Evolutionary conservation across 1,140 invertebrate genomes (phyloP).

Genomic region (Andricus grossulariae): DNA sequence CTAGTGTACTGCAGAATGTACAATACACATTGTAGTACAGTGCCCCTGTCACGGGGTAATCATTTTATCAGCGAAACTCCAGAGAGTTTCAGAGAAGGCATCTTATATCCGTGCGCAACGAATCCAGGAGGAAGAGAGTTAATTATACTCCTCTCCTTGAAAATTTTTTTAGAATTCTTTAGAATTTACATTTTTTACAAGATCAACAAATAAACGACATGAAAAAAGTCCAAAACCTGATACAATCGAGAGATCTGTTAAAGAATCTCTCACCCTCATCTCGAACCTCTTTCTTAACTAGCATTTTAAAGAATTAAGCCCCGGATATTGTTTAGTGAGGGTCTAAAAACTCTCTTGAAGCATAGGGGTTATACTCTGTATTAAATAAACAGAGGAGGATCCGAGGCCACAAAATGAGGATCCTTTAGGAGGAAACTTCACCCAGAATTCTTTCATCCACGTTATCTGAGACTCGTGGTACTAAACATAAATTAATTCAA

Average conservation of each 20-base stretch:
- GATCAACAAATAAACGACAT: background rate
- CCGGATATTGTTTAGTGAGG: constrained; percentile 19
- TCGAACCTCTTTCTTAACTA: background rate
- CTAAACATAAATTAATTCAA: constrained; percentile 26
- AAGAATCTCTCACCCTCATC: background rate
- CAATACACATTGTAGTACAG: background rate
- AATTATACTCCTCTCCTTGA: background rate
- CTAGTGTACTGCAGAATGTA: background rate
- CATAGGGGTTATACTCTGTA: constrained; percentile 10
- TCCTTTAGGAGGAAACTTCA: constrained; percentile 1
- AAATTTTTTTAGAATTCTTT: background rate
- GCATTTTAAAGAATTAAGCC: background rate
- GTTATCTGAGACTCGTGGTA: constrained; percentile 29
- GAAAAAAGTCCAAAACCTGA: background rate
- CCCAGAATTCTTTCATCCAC: constrained; percentile 4
- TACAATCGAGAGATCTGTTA: background rate
- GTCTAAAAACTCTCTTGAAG: constrained; percentile 14
- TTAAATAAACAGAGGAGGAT: background rate
- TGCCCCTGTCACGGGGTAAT: constrained; percentile 16
- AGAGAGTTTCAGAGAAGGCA: background rate
- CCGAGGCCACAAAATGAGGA: background rate
- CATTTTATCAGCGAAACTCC: constrained; percentile 15
- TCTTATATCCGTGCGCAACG: background rate
- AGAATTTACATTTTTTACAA: background rate
- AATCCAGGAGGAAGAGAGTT: background rate